These are phyloP conservation scores for Lepidothrix coronata DNA, from an alignment of 2,113 vertebrate species.

Conservation along the genomic window DNA sequence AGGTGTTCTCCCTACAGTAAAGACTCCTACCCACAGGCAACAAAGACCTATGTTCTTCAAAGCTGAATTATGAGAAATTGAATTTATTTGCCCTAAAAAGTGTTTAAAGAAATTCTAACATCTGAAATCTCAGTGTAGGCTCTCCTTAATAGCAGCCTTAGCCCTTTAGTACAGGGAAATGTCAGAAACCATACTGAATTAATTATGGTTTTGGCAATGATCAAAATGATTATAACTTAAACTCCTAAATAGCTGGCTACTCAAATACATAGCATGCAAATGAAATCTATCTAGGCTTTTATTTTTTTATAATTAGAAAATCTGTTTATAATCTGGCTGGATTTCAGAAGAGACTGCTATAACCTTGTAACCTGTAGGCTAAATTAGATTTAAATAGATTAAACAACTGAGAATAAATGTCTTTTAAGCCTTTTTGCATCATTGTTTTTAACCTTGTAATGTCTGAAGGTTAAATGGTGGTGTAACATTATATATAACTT, in stretches of 20 bases:
- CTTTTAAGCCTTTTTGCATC: not conserved
- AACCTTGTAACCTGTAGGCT: not conserved
- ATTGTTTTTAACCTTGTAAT: not conserved
- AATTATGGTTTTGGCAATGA: conserved; percentile 19
- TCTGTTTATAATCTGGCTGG: not conserved
- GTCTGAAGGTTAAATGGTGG: not conserved
- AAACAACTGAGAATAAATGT: conserved; percentile 9
- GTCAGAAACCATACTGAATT: conserved; percentile 18
- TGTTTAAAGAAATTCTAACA: not conserved
- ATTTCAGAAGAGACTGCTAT: conserved; percentile 1
- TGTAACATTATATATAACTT: not conserved
- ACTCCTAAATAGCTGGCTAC: not conserved
- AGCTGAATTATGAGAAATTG: not conserved
- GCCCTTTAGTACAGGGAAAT: not conserved
- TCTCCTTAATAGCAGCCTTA: not conserved
- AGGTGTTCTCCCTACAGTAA: not conserved
- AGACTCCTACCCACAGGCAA: not conserved
- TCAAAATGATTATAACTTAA: not conserved
- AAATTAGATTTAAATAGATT: conserved; percentile 29
- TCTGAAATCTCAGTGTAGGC: not conserved
- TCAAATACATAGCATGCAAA: not conserved
- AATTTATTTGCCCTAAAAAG: not conserved
- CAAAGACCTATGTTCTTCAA: not conserved
- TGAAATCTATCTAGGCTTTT: not conserved
- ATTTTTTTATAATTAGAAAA: conserved; percentile 18